Base-by-base conservation (phyloP, 2,888 invertebrate genomes). In the Aleiodes leptofemur region DNA sequence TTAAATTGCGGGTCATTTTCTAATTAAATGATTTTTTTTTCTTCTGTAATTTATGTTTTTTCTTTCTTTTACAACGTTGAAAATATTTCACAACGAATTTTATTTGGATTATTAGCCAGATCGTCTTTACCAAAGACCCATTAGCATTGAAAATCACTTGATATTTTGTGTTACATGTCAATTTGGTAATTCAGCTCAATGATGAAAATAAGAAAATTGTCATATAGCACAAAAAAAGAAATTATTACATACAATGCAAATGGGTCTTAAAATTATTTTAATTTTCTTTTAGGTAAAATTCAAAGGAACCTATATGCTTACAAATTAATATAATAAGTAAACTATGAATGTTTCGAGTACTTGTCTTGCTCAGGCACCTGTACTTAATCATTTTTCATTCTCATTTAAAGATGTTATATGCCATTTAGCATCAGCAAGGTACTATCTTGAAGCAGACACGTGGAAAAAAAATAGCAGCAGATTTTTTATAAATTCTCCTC, bases 301-400 rank as follows among this genome's bases (percentile, higher is more conserved):
- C 81, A 83, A 83, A 82, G 77, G 80, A 75, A 82, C 77, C 83
- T 83, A 82, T 83, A 82, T 80, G 64, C 82, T 84, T 82, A 83
- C 76, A 77, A 80, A 38, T 76, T 69, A 66, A 34, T 57, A 71
- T 61, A 61, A 77, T 81, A 82, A 16, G 79, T 80, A 82, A 81
- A 80, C 81, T 84, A 82, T 79, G 82, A 83, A 79, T 78, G 79
- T 83, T 82, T 81, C 4, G 81, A 84, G 80, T 84, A 83, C 83
- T 82, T 78, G 76, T 79, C 79, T 83, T 82, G 77, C 80, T 81
- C 79, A 81, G 78, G 81, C 83, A 83, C 82, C 79, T 80, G 81
- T 78, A 79, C 82, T 82, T 81, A 31, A 83, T 82, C 79, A 81
- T 81, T 80, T 78, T 78, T 72, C 75, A 14, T 31, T 23, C 16